phyloP scores from a whole-genome alignment of 1,140 invertebrate species.

The Cyclina sinensis region DNA sequence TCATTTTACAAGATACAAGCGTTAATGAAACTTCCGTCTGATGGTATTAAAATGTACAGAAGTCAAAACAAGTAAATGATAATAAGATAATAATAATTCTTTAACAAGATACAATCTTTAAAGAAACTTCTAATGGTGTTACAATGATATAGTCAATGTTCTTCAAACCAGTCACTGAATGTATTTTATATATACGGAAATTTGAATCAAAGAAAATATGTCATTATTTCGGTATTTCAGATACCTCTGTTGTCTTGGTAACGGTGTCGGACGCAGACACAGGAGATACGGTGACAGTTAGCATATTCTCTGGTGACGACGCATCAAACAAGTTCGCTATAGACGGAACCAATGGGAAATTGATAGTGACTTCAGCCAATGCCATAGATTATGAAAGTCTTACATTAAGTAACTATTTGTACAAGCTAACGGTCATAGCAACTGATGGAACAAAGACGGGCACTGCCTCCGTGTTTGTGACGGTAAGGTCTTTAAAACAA shows the following conservation, averaged over 20 bases:
- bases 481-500: too few species aligned
- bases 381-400: constrained; percentile 59
- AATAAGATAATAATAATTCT: too few species aligned
- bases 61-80: too few species aligned
- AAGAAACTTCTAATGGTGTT: not conserved
- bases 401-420: constrained; percentile 27
- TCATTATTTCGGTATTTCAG: too few species aligned
- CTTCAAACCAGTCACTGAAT: too few species aligned
- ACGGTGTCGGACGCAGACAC: constrained; percentile 69
- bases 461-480: constrained; percentile 71
- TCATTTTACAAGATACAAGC: too few species aligned
- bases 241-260: constrained; percentile 51
- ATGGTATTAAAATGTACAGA: too few species aligned
- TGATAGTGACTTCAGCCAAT: constrained; percentile 44
- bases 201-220: too few species aligned
- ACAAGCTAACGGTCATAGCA: constrained; percentile 49
- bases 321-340: constrained; percentile 36
- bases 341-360: not conserved
- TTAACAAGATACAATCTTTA: too few species aligned
- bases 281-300: constrained; percentile 48
- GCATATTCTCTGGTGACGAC: constrained; percentile 67
- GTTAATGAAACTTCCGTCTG: too few species aligned
- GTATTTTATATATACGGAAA: too few species aligned
- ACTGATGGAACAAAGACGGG: constrained; percentile 39
- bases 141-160: not conserved